Conservation (phyloP, 2,113 vertebrate genomes). For the Mormoops blainvillei region DNA sequence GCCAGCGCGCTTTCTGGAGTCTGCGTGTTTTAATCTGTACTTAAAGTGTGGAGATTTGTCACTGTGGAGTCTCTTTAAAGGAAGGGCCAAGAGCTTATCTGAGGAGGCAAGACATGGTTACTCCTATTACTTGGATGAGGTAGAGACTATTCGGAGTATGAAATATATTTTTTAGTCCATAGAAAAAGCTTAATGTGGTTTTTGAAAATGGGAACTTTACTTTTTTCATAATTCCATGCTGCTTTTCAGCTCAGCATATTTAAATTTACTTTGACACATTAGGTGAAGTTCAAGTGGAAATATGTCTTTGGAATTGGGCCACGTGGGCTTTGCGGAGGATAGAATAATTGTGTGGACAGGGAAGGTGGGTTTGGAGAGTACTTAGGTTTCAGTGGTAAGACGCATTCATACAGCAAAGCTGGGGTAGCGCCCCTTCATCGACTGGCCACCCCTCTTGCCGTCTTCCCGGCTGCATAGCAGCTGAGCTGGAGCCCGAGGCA, state of each 20-base stretch:
- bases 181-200: background rate
- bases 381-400: background rate
- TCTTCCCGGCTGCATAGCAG: fast-evolving
- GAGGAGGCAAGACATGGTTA: background rate
- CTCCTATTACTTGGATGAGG: background rate
- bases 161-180: background rate
- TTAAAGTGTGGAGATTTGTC: background rate
- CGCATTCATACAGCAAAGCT: fast-evolving
- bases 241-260: background rate
- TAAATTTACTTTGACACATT: background rate
- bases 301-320: background rate
- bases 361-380: background rate
- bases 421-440: fast-evolving
- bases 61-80: background rate
- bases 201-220: background rate
- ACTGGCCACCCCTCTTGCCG: fast-evolving
- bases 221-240: background rate
- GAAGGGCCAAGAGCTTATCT: background rate
- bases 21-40: background rate
- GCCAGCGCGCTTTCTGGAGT: background rate
- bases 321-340: background rate
- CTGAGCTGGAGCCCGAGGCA: background rate
- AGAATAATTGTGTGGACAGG: background rate
- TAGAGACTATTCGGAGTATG: background rate
- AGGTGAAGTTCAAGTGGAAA: background rate